Base-by-base conservation (phyloP, 2,113 vertebrate species). In the Taxidea taxus region DNA sequence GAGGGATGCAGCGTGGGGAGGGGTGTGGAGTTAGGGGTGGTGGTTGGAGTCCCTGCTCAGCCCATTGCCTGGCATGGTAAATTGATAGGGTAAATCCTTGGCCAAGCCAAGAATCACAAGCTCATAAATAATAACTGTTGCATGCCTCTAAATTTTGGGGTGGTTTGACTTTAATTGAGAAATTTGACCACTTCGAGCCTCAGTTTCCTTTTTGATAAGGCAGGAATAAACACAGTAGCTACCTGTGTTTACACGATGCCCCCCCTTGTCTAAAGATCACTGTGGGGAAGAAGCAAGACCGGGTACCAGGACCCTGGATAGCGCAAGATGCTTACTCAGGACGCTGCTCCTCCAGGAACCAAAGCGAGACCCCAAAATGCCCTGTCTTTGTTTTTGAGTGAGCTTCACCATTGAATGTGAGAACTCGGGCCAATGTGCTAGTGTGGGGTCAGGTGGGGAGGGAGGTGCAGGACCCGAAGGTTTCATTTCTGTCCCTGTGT, bases 361-460 rank as follows among this genome's bases (percentile, higher is more conserved):
- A 34, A 31, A 56, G 23, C 6, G 13, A 80, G 6, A 3, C 37
- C 3, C 44, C 2, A 3, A 42, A 54, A 37, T 25, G 29, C 37
- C 31, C 1, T 12, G 3, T 27, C 20, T 86, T n/a, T 31, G 18
- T 31, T 54, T 93, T 1, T 42, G 42, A 72, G 54, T 9, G 27
- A 39, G 3, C 23, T 12, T 37, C 13, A 70, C 62, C 16, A 25
- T 0, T 7, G 68, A 42, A 15, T 1, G 1, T 0, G 12, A 18
- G 29, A 64, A 12, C 25, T 2, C 3, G 6, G 39, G 13, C 2
- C 39, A 68, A 39, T 3, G n/a, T 20, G 75, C 11, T 14, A 23
- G 29, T 11, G 74, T 21, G 7, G 13, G 1, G 3, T 1, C 0
- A 4, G 5, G 49, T 20, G 3, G 31, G 47, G 27, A 49, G 34